phyloP scores from a whole-genome alignment of 2,797 vertebrate species.

The Oreortyx pictus region DNA sequence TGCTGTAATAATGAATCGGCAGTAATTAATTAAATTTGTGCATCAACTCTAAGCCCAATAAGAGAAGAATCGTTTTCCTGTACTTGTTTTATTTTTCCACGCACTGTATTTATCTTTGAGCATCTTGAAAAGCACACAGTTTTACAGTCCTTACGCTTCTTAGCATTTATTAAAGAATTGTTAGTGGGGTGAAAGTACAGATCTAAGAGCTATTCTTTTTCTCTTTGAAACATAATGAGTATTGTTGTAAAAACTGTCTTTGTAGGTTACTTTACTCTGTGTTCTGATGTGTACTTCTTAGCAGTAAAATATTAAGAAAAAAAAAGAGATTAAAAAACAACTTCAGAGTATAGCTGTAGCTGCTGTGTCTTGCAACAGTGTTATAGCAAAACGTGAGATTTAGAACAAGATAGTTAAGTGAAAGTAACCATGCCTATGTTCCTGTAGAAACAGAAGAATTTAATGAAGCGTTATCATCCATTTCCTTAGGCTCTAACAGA shows the following conservation, averaged over 20 bases:
- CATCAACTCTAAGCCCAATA: background rate
- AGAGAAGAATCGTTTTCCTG: background rate
- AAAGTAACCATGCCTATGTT: background rate
- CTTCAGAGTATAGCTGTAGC: background rate
- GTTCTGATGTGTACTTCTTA: background rate
- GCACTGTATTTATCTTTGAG: background rate
- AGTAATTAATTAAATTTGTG: background rate
- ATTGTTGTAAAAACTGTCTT: background rate
- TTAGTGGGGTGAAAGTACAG: background rate
- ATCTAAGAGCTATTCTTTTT: background rate
- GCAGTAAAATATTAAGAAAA: background rate
- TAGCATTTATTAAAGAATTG: background rate
- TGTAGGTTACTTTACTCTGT: background rate
- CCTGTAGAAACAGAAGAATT: background rate
- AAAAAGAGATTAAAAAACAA: background rate
- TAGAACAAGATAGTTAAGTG: background rate
- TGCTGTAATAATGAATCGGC: background rate
- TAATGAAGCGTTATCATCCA: background rate
- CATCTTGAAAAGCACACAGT: background rate
- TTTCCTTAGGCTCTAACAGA: background rate
- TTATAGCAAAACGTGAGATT: background rate
- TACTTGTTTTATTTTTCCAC: background rate
- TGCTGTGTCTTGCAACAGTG: background rate
- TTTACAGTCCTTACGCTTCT: background rate
- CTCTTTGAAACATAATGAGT: background rate